A percentile compares a stretch with the other conserved stretches of the same genome.
Evolutionary conservation across 2,888 invertebrate genomes (phyloP).

Genomic region (Hylaea fasciaria): DNA sequence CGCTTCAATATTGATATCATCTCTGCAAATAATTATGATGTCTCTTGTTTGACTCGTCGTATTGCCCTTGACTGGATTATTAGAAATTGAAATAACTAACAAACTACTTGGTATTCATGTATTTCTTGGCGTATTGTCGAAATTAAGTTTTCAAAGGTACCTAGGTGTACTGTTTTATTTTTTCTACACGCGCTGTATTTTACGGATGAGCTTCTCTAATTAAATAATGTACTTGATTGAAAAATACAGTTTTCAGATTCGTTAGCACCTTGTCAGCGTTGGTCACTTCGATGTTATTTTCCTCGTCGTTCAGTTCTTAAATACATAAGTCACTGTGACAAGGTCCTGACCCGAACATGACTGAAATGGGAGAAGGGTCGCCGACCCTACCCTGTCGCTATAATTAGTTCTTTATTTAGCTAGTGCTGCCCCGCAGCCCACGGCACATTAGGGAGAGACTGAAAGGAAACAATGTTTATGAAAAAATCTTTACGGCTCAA

Average conservation of each 20-base stretch:
- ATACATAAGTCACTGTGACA: not conserved
- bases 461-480: slow-evolving; percentile 32
- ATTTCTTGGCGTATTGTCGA: no score
- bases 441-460: slow-evolving; percentile 27
- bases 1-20: slow-evolving; percentile 1
- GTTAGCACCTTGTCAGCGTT: not conserved
- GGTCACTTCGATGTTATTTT: not conserved
- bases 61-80: slow-evolving; percentile 2
- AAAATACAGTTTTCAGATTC: not conserved
- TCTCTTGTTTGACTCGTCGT: slow-evolving; percentile 4
- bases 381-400: slow-evolving; percentile 65
- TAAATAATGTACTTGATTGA: no score
- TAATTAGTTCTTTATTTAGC: slow-evolving; percentile 56
- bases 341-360: slow-evolving; percentile 6
- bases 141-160: no score
- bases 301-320: not conserved
- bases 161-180: no score
- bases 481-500: slow-evolving; percentile 11
- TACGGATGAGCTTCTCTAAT: no score
- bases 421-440: slow-evolving; percentile 26
- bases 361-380: slow-evolving; percentile 60
- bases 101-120: no score
- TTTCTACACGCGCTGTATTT: no score
- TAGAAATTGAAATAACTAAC: not conserved
- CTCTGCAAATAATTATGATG: not conserved